A percentile compares a stretch with the other conserved stretches of the same genome.
These are phyloP conservation scores for Neodiprion pinetum DNA, from an alignment of 1,140 invertebrate genomes.

Conservation along the genomic window DNA sequence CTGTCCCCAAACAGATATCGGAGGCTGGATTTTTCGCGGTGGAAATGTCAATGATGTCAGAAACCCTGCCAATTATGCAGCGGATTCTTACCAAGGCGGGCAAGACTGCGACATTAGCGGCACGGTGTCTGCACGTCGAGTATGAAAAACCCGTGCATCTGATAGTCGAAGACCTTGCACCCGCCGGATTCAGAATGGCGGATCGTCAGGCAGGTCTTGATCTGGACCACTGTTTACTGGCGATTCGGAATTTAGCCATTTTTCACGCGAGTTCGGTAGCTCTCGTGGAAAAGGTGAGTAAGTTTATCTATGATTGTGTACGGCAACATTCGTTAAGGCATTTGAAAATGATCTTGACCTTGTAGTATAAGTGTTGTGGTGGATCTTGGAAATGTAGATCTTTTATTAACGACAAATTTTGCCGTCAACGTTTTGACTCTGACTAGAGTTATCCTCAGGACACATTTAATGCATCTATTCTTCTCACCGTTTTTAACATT, in stretches of 20 bases:
- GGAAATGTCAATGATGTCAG: constrained; percentile 16
- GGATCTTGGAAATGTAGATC: no score
- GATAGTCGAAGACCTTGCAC: constrained; percentile 53
- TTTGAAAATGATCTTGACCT: no score
- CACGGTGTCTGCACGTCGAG: constrained; percentile 44
- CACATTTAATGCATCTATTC: no score
- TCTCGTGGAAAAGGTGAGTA: constrained; percentile 59
- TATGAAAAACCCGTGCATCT: constrained; percentile 52
- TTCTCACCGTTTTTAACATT: no score
- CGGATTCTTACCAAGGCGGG: background rate
- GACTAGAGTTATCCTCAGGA: no score
- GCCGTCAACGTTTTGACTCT: no score
- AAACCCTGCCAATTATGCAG: background rate
- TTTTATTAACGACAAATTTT: no score
- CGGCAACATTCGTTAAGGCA: background rate
- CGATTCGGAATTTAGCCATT: constrained; percentile 60
- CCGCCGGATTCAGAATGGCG: constrained; percentile 56
- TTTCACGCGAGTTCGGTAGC: constrained; percentile 60
- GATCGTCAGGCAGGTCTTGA: constrained; percentile 56
- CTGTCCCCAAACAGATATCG: background rate
- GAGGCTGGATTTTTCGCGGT: constrained; percentile 20
- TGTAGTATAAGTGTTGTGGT: no score
- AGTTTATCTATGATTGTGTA: background rate
- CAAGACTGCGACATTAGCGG: constrained; percentile 31
- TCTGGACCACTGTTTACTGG: constrained; percentile 49